Percentiles rank a stretch among this genome's conserved stretches.
Evolutionary conservation across 2,797 vertebrate genomes (phyloP).

Genomic region (Enteromius fasciolatus): DNA sequence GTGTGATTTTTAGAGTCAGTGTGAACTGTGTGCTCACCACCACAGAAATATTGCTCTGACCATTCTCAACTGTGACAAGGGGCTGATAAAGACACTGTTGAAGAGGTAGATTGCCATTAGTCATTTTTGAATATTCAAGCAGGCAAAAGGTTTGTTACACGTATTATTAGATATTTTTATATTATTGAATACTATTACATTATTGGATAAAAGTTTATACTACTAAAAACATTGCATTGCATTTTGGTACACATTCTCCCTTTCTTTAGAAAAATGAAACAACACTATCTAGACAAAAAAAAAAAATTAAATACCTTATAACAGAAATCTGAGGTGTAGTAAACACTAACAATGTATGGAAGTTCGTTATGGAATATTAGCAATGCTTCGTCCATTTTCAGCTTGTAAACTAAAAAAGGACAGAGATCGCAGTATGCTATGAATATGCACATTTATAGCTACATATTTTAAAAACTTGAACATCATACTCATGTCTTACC

Average conservation of each 20-base stretch:
- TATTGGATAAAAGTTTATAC: neutral
- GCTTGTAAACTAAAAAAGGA: conserved; percentile 59
- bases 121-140: neutral
- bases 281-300: neutral
- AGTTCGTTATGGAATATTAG: conserved; percentile 76
- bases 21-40: conserved; percentile 72
- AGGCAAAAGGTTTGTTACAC: neutral
- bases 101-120: conserved; percentile 35
- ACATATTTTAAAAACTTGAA: neutral
- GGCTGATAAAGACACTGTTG: conserved; percentile 74
- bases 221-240: neutral
- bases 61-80: conserved; percentile 63
- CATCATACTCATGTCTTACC: conserved; percentile 26
- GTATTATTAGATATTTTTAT: too few relatives aligned
- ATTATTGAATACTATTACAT: too few relatives aligned
- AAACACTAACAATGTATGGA: conserved; percentile 65
- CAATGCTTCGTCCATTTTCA: conserved; percentile 81
- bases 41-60: conserved; percentile 69
- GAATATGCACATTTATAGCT: neutral
- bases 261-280: neutral
- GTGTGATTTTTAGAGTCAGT: conserved; percentile 67
- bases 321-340: conserved; percentile 72
- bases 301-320: conserved; percentile 69
- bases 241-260: neutral
- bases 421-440: neutral